Percentiles rank a stretch among this genome's conserved stretches.
phyloP scores from a whole-genome alignment of 2,113 vertebrate species.

The Nipponia nippon region DNA sequence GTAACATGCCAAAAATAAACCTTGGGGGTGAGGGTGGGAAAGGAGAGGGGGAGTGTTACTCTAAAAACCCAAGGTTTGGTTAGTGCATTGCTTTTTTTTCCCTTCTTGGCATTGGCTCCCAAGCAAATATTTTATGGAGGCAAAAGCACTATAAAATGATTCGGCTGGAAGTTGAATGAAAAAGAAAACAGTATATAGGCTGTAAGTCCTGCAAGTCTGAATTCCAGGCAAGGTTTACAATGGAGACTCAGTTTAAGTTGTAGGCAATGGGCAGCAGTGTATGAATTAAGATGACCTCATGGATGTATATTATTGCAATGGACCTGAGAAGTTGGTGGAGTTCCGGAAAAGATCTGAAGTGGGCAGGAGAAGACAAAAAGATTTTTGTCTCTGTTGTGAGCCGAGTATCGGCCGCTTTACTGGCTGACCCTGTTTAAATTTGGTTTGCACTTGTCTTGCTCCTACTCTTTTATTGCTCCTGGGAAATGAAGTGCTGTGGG shows the following conservation, averaged over 20 bases:
- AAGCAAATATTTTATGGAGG: constrained; percentile 54
- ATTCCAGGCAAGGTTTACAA: constrained; percentile 42
- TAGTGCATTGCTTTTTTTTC: background rate
- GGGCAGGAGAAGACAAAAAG: constrained; percentile 53
- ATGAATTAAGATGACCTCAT: constrained; percentile 34
- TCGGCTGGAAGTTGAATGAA: constrained; percentile 49
- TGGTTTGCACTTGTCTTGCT: constrained; percentile 29
- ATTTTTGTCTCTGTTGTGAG: constrained; percentile 32
- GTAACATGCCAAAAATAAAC: background rate
- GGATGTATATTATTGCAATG: constrained; percentile 10
- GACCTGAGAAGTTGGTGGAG: constrained; percentile 10
- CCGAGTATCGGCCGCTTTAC: background rate
- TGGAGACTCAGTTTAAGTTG: constrained; percentile 37
- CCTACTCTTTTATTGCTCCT: background rate
- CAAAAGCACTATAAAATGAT: constrained; percentile 58
- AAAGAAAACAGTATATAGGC: constrained; percentile 48
- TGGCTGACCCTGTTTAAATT: constrained; percentile 14
- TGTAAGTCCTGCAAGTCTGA: constrained; percentile 22
- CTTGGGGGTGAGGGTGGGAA: background rate
- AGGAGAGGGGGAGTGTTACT: background rate
- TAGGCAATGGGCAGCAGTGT: constrained; percentile 11
- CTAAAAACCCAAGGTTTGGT: background rate
- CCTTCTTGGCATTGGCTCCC: background rate
- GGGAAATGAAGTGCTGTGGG: background rate
- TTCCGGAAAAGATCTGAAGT: constrained; percentile 47